A percentile compares a stretch with the other conserved stretches of the same genome.
phyloP scores from a whole-genome alignment of 2,797 vertebrate species.

The Setipinna tenuifilis region DNA sequence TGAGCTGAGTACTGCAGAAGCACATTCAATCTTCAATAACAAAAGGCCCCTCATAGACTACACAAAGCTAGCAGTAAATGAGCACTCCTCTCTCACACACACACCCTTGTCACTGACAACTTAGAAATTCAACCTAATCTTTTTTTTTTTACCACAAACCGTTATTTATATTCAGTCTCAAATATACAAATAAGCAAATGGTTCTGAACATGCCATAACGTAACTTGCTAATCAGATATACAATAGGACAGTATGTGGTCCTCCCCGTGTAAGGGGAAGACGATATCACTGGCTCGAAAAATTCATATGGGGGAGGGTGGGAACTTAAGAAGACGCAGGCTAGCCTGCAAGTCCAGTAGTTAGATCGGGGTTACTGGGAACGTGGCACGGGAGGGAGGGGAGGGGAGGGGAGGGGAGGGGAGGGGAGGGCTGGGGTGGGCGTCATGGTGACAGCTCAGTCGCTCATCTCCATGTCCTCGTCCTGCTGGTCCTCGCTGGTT shows the following conservation, averaged over 20 bases:
- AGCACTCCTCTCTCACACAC: slow-evolving; percentile 17
- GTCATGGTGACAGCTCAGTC: slow-evolving; percentile 73
- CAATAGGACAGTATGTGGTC: slow-evolving; percentile 43
- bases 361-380: neutral
- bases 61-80: neutral
- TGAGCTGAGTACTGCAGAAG: neutral
- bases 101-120: neutral
- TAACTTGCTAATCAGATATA: slow-evolving; percentile 42
- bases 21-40: neutral
- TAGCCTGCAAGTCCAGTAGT: neutral
- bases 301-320: neutral
- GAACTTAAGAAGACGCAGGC: neutral
- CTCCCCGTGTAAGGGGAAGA: neutral
- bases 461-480: slow-evolving; percentile 99
- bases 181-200: slow-evolving; percentile 27
- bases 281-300: slow-evolving; percentile 9
- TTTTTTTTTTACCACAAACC: neutral
- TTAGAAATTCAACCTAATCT: neutral
- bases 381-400: neutral
- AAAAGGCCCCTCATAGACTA: neutral
- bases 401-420: slow-evolving; percentile 41
- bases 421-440: slow-evolving; percentile 1
- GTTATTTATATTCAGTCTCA: slow-evolving; percentile 1
- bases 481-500: slow-evolving; percentile 93
- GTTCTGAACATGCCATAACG: slow-evolving; percentile 14